Conservation (phyloP, 2,888 invertebrate species). For the Norana najaformis region DNA sequence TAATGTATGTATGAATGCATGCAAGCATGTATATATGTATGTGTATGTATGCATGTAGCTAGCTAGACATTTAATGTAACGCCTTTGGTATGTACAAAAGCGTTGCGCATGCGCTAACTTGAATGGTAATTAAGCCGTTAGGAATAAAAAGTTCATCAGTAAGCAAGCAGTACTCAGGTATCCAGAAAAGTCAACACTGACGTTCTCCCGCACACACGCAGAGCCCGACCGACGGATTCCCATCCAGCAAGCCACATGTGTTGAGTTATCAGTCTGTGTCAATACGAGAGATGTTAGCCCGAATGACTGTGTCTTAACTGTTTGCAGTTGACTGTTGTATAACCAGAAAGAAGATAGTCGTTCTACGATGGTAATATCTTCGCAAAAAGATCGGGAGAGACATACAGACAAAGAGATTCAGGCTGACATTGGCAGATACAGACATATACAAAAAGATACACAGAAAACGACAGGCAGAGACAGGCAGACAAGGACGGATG, state of each 20-base stretch:
- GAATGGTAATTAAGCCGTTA: too few species aligned
- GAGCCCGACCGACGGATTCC: too few species aligned
- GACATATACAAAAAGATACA: neutral
- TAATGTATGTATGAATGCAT: neutral
- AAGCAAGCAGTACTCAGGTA: too few species aligned
- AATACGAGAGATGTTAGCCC: neutral
- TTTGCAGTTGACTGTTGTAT: neutral
- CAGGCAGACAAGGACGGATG: neutral
- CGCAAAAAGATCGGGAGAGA: neutral
- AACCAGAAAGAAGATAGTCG: neutral
- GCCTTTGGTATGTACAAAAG: neutral
- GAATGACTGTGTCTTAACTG: neutral
- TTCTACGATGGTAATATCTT: neutral
- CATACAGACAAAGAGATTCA: neutral
- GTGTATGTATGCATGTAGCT: neutral
- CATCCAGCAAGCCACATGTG: neutral
- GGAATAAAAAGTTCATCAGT: too few species aligned
- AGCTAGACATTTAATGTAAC: neutral
- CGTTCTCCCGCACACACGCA: too few species aligned
- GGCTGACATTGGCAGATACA: neutral
- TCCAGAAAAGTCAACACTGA: too few species aligned
- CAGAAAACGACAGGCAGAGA: neutral
- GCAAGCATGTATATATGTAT: neutral
- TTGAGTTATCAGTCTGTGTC: neutral
- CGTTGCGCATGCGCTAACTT: too few species aligned